Percentiles rank a stretch among this genome's conserved stretches.
phyloP scores from a whole-genome alignment of 1,140 invertebrate species.

The Eciton burchellii region DNA sequence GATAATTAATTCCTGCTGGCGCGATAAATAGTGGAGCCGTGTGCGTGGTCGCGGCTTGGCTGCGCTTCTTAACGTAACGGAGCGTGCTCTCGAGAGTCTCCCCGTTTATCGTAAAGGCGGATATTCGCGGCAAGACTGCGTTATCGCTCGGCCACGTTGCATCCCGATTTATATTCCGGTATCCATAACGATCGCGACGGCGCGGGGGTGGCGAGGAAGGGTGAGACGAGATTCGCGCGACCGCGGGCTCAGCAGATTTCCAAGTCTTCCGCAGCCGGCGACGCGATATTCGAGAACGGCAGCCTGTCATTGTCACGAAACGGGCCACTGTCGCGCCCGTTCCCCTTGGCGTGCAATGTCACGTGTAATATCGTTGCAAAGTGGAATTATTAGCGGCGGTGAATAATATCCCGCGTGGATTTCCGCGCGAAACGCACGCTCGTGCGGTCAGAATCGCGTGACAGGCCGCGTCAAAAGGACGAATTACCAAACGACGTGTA shows the following conservation, averaged over 20 bases:
- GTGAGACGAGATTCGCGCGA: neutral
- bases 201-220: neutral
- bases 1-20: conserved; percentile 43
- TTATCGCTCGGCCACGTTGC: no score
- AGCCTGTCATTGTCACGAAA: conserved; percentile 45
- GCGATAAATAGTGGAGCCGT: no score
- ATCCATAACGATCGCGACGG: neutral
- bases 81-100: no score
- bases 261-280: conserved; percentile 11
- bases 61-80: no score
- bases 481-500: conserved; percentile 66
- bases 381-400: conserved; percentile 59
- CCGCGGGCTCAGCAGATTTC: conserved; percentile 11
- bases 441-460: conserved; percentile 69
- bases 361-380: conserved; percentile 49
- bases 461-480: conserved; percentile 71
- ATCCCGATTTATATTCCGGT: no score
- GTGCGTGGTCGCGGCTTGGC: no score
- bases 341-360: neutral
- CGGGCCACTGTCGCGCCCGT: conserved; percentile 5
- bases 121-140: no score
- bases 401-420: conserved; percentile 67
- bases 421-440: conserved; percentile 45
- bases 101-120: no score
- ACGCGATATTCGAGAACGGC: conserved; percentile 29